Base-by-base conservation (phyloP, 2,888 invertebrate species). In the Catotricha subobsoleta region DNA sequence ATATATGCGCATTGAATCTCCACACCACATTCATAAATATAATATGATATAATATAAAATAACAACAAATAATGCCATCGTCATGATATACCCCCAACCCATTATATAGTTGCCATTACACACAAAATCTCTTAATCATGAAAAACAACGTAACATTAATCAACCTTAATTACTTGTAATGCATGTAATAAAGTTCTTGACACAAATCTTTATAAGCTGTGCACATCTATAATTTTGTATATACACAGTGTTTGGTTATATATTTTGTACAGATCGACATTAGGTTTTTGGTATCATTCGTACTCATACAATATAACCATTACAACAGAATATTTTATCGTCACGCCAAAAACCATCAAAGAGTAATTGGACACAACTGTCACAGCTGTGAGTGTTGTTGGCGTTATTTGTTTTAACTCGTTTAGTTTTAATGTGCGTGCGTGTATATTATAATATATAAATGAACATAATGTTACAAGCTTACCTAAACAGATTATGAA, bases 101-200 rank as follows among this genome's bases (percentile, higher is more conserved):
- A n/a, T n/a, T n/a, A n/a, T n/a, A n/a, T n/a, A n/a, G n/a, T n/a
- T n/a, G n/a, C n/a, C n/a, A n/a, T n/a, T n/a, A n/a, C n/a, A 33
- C 33, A 33, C n/a, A 33, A 33, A 33, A 33, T 33, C 33, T 40
- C 29, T 35, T 41, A 42, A 38, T 42, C 42, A 37, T 38, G 38
- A 42, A 38, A 37, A 42, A 42, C 27, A 42, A 25, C 25, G n/a
- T 8, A 9, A 37, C 42, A 42, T 42, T 42, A 42, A 42, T 42
- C 42, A 42, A 38, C 28, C 42, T 23, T 42, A 42, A 42, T 42
- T 42, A 38, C 38, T 42, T 42, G 42, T 38, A 42, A 42, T 33
- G 31, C 38, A 42, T 38, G 42, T 42, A 42, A 42, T 42, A 38
- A 42, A 42, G 42, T 42, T 42, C 37, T 42, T 38, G 42, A 42